These are phyloP conservation scores for Scylla paramamosain DNA, from an alignment of 1,140 invertebrate genomes.

Conservation along the genomic window DNA sequence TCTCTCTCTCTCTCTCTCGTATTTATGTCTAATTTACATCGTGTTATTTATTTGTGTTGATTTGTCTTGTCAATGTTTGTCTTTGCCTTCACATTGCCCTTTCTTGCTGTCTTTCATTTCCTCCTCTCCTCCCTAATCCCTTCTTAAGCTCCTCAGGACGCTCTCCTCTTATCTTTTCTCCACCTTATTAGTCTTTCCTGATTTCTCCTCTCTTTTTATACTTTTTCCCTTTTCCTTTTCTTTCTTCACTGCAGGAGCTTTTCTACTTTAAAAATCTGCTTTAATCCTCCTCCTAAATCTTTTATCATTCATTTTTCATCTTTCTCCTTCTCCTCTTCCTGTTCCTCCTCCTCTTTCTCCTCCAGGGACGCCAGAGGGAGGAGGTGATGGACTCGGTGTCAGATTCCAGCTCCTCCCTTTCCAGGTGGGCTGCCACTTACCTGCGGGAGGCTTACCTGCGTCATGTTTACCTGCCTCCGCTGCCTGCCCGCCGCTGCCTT, in stretches of 20 bases:
- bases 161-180: too few species aligned
- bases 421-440: slow-evolving; percentile 8
- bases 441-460: background rate
- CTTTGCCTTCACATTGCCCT: too few species aligned
- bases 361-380: background rate
- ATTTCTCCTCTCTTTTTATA: background rate
- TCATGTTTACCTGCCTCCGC: slow-evolving; percentile 7
- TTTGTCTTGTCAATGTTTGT: too few species aligned
- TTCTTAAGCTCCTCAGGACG: too few species aligned
- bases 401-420: background rate
- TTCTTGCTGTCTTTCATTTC: background rate
- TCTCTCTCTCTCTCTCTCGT: too few species aligned
- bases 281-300: too few species aligned
- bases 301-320: background rate
- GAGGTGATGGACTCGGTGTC: background rate
- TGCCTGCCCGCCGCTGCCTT: background rate
- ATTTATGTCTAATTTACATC: too few species aligned
- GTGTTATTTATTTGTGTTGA: too few species aligned
- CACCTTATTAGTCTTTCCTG: too few species aligned
- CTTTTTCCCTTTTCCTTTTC: background rate
- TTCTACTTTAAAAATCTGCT: too few species aligned
- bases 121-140: too few species aligned
- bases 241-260: too few species aligned
- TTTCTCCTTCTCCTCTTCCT: background rate
- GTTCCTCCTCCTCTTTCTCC: background rate